Base-by-base conservation (phyloP, 2,888 invertebrate species). In the Agrochola circellaris region DNA sequence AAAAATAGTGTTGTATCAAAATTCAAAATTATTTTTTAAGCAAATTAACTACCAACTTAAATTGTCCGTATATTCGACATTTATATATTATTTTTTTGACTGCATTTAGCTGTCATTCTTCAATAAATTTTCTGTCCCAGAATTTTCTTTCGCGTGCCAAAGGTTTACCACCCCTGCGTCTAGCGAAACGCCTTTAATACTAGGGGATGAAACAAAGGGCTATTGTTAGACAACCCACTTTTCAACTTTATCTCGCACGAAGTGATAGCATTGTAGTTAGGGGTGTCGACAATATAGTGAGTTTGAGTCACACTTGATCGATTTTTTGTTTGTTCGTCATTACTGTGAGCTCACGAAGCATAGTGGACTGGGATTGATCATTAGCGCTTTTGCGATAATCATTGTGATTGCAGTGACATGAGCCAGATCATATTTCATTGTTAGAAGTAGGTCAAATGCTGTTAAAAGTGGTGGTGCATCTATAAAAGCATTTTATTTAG, bases 221-320 rank as follows among this genome's bases (percentile, higher is more conserved):
- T 75, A 80, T 88, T 88, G 88, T 87, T 77, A 70, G 60, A 82
- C 73, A 78, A 66, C 76, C 76, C 83, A 81, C 83, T 87, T 79
- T 82, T 81, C 82, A 81, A 87, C 70, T 83, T 81, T 79, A 84
- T 80, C 79, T 76, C 75, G 71, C 71, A 77, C 79, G 69, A 30
- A 58, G 71, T 54, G 74, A 77, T 77, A 73, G 75, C 56, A 75
- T 85, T 84, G 74, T 75, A 51, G 38, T 72, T 78, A 48, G 69
- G 58, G 81, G 61, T 78, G 74, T 82, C 58, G 64, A 48, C 42
- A 62, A 68, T 73, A 51, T 68, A 34, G 66, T 75, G 45, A 66
- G 69, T 23, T 81, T 56, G 38, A 60, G 74, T 73, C 74, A 60
- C 58, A 34, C 42, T 30, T 62, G 58, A 77, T 81, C 77, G 64